These are phyloP conservation scores for Acanthis flammea DNA, from an alignment of 2,797 vertebrate species.

Conservation along the genomic window DNA sequence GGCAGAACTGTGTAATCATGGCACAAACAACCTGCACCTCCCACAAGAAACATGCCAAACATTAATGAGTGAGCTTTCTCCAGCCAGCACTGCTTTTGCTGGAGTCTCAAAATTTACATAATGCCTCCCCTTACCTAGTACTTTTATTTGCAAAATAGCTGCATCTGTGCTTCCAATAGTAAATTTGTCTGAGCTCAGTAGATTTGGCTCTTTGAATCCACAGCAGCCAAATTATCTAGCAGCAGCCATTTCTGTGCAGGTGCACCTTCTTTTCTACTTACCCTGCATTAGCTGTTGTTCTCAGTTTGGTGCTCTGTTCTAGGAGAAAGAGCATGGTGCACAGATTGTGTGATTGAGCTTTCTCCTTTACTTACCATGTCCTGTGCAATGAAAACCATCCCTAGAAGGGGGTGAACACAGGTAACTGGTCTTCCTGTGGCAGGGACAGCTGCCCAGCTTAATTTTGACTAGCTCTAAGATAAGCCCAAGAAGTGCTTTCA, in stretches of 20 bases:
- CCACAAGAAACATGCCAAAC: background rate
- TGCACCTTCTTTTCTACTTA: background rate
- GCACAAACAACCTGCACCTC: background rate
- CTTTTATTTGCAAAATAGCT: background rate
- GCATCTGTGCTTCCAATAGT: background rate
- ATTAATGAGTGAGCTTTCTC: background rate
- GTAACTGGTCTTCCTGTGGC: background rate
- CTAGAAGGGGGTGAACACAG: background rate
- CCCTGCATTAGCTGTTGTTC: background rate
- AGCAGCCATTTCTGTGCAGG: constrained; percentile 1
- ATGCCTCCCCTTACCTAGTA: background rate
- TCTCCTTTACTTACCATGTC: background rate
- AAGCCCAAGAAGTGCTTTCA: background rate
- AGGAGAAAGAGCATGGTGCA: background rate
- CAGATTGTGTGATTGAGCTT: background rate
- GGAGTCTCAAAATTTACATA: background rate
- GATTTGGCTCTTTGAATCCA: background rate
- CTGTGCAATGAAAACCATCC: background rate
- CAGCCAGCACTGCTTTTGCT: background rate
- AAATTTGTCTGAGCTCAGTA: background rate
- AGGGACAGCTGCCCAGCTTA: background rate
- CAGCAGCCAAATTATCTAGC: background rate
- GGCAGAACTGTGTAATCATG: background rate
- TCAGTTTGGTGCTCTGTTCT: background rate
- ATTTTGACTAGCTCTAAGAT: background rate